Evolutionary conservation across 2,113 vertebrate species (phyloP).

Genomic region (Sitta europaea): DNA sequence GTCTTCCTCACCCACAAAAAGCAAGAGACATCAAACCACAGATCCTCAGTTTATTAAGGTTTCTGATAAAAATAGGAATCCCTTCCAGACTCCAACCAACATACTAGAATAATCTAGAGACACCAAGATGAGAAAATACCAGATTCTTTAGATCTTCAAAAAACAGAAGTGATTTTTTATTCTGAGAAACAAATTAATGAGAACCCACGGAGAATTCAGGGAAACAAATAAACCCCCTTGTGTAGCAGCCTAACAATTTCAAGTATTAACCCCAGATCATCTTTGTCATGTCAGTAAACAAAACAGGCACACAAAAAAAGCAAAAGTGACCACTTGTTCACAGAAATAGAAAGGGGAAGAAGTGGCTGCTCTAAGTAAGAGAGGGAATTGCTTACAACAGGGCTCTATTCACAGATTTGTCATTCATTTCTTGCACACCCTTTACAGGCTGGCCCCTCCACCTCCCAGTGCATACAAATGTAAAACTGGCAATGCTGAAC

Average conservation of each 20-base stretch:
- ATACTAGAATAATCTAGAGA: not conserved
- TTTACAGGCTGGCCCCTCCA: not conserved
- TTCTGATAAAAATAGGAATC: not conserved
- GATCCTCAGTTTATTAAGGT: not conserved
- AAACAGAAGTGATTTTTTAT: not conserved
- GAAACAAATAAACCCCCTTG: not conserved
- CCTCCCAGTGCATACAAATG: not conserved
- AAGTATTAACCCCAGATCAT: not conserved
- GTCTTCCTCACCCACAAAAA: not conserved
- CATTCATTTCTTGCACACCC: not conserved
- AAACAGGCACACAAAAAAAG: not conserved
- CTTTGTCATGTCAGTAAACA: not conserved
- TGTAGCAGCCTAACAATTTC: not conserved
- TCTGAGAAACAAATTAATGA: not conserved
- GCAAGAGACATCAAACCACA: not conserved
- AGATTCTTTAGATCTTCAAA: not conserved
- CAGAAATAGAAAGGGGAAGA: not conserved
- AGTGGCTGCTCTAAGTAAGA: not conserved
- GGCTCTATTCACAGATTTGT: not conserved
- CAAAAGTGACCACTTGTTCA: not conserved
- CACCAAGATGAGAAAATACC: not conserved
- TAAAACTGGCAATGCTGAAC: not conserved
- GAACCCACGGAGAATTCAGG: not conserved
- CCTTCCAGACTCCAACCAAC: not conserved
- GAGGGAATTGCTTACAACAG: not conserved